phyloP scores from a whole-genome alignment of 2,113 vertebrate genomes.

The Ptilorrhoa leucosticta region DNA sequence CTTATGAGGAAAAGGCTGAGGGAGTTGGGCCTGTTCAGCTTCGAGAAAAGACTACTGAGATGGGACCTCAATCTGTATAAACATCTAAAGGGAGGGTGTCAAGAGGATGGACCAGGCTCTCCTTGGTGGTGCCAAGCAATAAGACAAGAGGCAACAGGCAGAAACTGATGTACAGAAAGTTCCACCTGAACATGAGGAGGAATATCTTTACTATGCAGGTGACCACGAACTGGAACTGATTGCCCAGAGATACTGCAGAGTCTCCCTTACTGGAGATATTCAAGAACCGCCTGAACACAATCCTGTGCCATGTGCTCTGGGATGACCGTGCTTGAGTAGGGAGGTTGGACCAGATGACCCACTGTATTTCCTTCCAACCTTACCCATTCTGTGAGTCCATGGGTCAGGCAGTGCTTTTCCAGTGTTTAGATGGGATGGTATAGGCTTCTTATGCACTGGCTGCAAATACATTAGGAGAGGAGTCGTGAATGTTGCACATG shows the following conservation, averaged over 20 bases:
- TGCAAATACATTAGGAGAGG: fast-evolving
- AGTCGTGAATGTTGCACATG: fast-evolving
- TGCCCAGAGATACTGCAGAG: neutral
- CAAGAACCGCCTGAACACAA: neutral
- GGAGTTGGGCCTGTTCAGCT: neutral
- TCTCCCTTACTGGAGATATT: neutral
- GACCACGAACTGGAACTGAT: neutral
- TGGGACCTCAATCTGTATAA: fast-evolving
- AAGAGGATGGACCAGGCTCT: neutral
- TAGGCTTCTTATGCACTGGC: fast-evolving
- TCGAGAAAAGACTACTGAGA: neutral
- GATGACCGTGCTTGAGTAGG: neutral
- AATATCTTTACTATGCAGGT: neutral
- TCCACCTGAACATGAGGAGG: neutral
- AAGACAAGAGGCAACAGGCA: neutral
- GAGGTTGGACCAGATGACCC: neutral
- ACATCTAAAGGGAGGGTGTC: neutral
- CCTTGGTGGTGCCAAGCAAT: neutral
- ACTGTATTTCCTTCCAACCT: neutral
- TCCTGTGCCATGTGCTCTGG: neutral
- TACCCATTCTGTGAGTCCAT: neutral
- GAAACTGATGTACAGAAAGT: neutral
- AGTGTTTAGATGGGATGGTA: fast-evolving
- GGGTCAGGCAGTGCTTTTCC: neutral
- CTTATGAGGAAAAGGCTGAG: neutral